Evolutionary conservation across 2,888 invertebrate species (phyloP).

Genomic region (Cantharis rufa): DNA sequence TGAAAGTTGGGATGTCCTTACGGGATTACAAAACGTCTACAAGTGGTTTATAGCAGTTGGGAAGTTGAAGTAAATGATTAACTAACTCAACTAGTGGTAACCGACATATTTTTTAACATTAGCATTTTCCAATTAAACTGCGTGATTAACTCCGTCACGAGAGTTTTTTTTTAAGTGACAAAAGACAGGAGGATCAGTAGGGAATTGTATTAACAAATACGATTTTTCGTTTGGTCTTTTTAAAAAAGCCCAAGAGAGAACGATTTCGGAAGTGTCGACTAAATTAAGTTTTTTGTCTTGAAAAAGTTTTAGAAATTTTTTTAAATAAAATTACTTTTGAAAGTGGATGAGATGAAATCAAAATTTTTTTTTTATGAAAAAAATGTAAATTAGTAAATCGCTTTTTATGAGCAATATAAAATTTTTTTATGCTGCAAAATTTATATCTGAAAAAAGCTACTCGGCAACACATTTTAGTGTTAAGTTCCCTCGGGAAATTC

Average conservation of each 20-base stretch:
- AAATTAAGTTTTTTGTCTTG: background rate
- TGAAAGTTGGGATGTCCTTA: constrained; percentile 10
- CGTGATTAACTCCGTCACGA: background rate
- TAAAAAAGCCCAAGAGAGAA: background rate
- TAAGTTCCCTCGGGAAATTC: constrained; percentile 17
- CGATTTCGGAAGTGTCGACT: background rate
- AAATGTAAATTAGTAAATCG: constrained; percentile 3
- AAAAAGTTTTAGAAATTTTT: background rate
- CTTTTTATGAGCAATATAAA: background rate
- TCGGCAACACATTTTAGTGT: constrained; percentile 16
- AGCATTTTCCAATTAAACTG: background rate
- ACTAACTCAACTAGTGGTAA: background rate
- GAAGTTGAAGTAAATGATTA: background rate
- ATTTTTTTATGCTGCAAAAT: background rate
- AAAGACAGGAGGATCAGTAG: background rate
- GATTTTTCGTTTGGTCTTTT: background rate
- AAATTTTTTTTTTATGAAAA: background rate
- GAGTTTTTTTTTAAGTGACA: background rate
- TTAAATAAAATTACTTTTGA: background rate
- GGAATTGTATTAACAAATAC: background rate
- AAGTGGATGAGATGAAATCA: background rate
- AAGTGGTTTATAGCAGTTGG: constrained; percentile 14
- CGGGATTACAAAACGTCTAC: constrained; percentile 22
- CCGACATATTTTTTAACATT: background rate
- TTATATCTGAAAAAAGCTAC: constrained; percentile 4